Conservation (phyloP, 2,888 invertebrate species). For the Taphrorychus bicolor region DNA sequence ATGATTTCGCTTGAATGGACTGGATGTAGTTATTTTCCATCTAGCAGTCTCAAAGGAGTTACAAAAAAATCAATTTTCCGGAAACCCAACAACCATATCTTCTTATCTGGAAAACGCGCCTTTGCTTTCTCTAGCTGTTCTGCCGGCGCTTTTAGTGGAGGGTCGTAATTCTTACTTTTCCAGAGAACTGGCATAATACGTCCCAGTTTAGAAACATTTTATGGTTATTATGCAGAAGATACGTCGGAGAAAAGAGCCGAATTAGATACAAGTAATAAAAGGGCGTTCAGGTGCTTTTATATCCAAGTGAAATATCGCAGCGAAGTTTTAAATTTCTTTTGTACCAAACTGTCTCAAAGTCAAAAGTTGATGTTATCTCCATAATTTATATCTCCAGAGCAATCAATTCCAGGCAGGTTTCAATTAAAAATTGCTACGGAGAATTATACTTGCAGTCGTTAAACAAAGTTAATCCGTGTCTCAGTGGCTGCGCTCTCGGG, state of each 20-base stretch:
- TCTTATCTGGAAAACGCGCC: conserved; percentile 26
- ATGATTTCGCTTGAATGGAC: not conserved
- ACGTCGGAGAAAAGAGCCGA: conserved; percentile 12
- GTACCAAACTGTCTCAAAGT: too few relatives aligned
- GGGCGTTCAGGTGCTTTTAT: conserved; percentile 14
- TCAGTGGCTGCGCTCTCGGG: conserved; percentile 10
- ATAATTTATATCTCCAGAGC: too few relatives aligned
- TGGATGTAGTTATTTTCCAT: not conserved
- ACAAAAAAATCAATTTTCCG: conserved; percentile 14
- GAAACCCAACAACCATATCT: conserved; percentile 8
- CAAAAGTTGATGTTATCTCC: too few relatives aligned
- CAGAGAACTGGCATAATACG: conserved; percentile 31
- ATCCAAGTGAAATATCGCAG: not conserved
- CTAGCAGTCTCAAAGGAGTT: not conserved
- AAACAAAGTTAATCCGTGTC: conserved; percentile 33
- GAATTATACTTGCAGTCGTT: conserved; percentile 26
- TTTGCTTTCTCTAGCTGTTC: conserved; percentile 23
- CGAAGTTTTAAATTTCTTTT: too few relatives aligned
- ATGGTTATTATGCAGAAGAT: conserved; percentile 23
- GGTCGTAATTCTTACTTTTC: conserved; percentile 32
- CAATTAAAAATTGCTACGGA: conserved; percentile 24
- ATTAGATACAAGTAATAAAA: conserved; percentile 13
- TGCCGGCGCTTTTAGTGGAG: conserved; percentile 27
- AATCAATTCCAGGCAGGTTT: not conserved
- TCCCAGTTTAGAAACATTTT: conserved; percentile 27